Percentiles rank a stretch among this genome's conserved stretches.
Evolutionary conservation across 2,113 vertebrate species (phyloP).

Genomic region (Oryzias woworae): DNA sequence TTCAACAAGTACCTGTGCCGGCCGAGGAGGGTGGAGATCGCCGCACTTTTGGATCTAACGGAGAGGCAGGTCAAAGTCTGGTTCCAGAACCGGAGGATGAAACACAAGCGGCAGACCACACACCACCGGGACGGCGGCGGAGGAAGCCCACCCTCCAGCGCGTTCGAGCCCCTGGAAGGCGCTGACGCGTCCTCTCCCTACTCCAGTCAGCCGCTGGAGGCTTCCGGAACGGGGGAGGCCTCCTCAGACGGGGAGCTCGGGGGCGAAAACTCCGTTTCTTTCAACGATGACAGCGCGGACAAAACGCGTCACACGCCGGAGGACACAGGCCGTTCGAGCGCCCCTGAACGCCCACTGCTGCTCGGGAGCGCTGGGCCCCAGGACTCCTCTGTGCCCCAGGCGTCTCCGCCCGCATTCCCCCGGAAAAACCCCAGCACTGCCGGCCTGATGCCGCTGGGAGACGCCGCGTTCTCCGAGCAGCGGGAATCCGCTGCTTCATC

Average conservation of each 20-base stretch:
- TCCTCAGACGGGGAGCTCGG: slow-evolving; percentile 64
- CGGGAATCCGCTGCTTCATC: slow-evolving; percentile 62
- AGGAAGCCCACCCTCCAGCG: slow-evolving; percentile 67
- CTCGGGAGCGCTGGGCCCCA: slow-evolving; percentile 33
- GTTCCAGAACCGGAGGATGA: slow-evolving; percentile 98
- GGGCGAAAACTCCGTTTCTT: slow-evolving; percentile 52
- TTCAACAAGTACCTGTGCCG: slow-evolving; percentile 96
- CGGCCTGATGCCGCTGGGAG: slow-evolving; percentile 43
- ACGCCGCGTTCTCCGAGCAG: slow-evolving; percentile 66
- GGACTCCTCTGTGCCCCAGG: slow-evolving; percentile 21
- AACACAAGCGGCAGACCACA: slow-evolving; percentile 92
- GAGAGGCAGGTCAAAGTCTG: slow-evolving; percentile 98
- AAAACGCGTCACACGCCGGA: slow-evolving; percentile 72
- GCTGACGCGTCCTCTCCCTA: slow-evolving; percentile 80
- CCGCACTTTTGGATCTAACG: slow-evolving; percentile 90
- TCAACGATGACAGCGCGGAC: slow-evolving; percentile 68
- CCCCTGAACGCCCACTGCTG: slow-evolving; percentile 49
- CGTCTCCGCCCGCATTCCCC: slow-evolving; percentile 49
- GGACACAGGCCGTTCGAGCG: slow-evolving; percentile 51
- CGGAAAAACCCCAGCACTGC: slow-evolving; percentile 61
- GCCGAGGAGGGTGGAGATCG: slow-evolving; percentile 92
- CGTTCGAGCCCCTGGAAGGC: slow-evolving; percentile 75
- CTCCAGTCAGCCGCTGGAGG: slow-evolving; percentile 74
- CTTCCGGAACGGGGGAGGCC: slow-evolving; percentile 64
- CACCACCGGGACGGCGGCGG: slow-evolving; percentile 82